These are phyloP conservation scores for Gymnocephalus cernua DNA, from an alignment of 2,113 vertebrate species.

Conservation along the genomic window DNA sequence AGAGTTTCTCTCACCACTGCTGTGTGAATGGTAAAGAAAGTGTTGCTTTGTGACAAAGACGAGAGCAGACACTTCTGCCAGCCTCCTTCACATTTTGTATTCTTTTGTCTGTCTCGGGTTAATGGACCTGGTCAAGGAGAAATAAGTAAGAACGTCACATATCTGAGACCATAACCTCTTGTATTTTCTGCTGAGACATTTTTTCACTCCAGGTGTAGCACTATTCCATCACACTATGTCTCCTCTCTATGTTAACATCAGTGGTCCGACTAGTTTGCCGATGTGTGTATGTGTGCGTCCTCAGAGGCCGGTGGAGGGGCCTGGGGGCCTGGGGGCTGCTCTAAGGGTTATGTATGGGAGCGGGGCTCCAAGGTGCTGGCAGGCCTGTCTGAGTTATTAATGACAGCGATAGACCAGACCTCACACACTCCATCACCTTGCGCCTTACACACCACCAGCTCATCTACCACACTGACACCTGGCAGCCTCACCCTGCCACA, in stretches of 20 bases:
- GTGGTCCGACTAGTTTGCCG: conserved; percentile 27
- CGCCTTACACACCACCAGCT: conserved; percentile 54
- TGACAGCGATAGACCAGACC: conserved; percentile 73
- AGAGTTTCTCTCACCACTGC: conserved; percentile 13
- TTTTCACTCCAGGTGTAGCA: conserved; percentile 26
- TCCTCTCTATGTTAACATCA: conserved; percentile 52
- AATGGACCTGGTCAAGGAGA: conserved; percentile 30
- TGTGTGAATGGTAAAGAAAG: conserved; percentile 15
- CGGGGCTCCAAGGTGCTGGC: conserved; percentile 56
- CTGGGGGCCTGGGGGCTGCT: conserved; percentile 52
- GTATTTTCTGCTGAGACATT: conserved; percentile 26
- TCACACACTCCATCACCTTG: conserved; percentile 79
- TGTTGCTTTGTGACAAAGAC: conserved; percentile 44
- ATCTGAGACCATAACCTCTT: conserved; percentile 28
- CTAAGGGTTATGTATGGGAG: conserved; percentile 69
- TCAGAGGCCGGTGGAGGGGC: conserved; percentile 32
- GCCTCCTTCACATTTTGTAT: conserved; percentile 40
- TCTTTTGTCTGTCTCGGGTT: conserved; percentile 60
- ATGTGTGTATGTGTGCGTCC: conserved; percentile 18
- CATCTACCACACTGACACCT: conserved; percentile 74
- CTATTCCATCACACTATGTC: conserved; percentile 22
- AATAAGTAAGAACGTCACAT: conserved; percentile 50
- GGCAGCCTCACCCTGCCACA: conserved; percentile 43
- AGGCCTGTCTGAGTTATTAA: conserved; percentile 80
- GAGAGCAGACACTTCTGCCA: conserved; percentile 47